These are phyloP conservation scores for Drosophila koepferae DNA, from an alignment of 2,888 invertebrate genomes.

Conservation along the genomic window DNA sequence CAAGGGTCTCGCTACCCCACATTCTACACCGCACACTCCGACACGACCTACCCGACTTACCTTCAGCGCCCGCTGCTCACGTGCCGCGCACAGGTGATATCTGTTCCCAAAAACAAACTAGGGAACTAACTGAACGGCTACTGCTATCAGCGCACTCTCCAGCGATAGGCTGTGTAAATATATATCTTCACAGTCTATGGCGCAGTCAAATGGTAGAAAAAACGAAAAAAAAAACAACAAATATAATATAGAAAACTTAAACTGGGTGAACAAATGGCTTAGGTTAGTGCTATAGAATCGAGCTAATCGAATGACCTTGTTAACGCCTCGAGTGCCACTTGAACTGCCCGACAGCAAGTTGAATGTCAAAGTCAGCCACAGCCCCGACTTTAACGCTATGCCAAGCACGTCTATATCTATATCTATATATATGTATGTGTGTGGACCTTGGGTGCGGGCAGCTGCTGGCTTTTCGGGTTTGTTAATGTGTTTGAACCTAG, in stretches of 20 bases:
- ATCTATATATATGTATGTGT: constrained; percentile 2
- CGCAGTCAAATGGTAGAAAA: constrained; percentile 26
- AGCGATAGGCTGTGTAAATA: constrained; percentile 59
- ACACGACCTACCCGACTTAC: background rate
- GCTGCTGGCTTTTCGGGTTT: constrained; percentile 36
- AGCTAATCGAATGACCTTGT: constrained; percentile 40
- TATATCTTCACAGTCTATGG: constrained; percentile 30
- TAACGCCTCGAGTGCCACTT: constrained; percentile 62
- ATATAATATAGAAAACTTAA: constrained; percentile 6
- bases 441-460: constrained; percentile 44
- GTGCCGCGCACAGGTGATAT: constrained; percentile 61
- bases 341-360: constrained; percentile 67
- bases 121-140: background rate
- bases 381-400: constrained; percentile 44
- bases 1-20: background rate
- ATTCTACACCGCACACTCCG: background rate
- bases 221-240: background rate
- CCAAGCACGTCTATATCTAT: constrained; percentile 51
- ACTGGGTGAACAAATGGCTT: constrained; percentile 59
- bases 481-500: constrained; percentile 38
- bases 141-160: constrained; percentile 33
- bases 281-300: constrained; percentile 47
- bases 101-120: constrained; percentile 12
- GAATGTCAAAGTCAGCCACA: constrained; percentile 71
- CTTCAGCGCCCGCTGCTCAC: constrained; percentile 39